phyloP scores from a whole-genome alignment of 2,113 vertebrate genomes.

The Cettia cetti region DNA sequence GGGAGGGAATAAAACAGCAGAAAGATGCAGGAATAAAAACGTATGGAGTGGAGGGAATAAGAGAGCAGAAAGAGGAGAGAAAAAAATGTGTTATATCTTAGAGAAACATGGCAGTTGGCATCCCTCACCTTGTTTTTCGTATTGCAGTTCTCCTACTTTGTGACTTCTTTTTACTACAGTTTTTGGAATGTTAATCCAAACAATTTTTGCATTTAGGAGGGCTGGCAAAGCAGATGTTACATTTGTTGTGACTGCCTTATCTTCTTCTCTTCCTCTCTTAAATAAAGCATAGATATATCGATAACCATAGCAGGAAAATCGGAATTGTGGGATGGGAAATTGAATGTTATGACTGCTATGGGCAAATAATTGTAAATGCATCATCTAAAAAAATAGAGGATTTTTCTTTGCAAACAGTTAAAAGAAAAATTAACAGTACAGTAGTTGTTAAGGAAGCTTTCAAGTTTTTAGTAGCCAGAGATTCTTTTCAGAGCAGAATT shows the following conservation, averaged over 20 bases:
- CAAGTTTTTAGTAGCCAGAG: background rate
- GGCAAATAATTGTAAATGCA: background rate
- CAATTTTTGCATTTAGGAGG: background rate
- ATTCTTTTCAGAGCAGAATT: background rate
- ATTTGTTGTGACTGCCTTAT: background rate
- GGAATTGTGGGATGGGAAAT: background rate
- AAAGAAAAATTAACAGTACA: background rate
- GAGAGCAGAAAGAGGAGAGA: constrained; percentile 8
- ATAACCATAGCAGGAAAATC: background rate
- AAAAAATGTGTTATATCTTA: constrained; percentile 34
- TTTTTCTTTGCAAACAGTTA: background rate
- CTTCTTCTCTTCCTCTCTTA: background rate
- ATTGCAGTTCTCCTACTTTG: background rate
- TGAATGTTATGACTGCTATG: background rate
- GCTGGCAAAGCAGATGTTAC: background rate
- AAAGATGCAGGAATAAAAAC: background rate
- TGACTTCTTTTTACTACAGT: background rate
- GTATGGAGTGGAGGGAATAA: no score
- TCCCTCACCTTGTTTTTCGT: background rate
- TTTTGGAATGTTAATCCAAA: background rate
- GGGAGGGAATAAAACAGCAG: background rate
- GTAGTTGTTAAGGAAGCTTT: background rate
- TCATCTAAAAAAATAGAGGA: background rate
- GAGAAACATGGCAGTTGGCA: background rate
- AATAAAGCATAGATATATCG: background rate